Evolutionary conservation across 1,140 invertebrate genomes (phyloP), one percentile per base, ranked within the genome.

Genomic region (Tribolium castaneum): DNA sequence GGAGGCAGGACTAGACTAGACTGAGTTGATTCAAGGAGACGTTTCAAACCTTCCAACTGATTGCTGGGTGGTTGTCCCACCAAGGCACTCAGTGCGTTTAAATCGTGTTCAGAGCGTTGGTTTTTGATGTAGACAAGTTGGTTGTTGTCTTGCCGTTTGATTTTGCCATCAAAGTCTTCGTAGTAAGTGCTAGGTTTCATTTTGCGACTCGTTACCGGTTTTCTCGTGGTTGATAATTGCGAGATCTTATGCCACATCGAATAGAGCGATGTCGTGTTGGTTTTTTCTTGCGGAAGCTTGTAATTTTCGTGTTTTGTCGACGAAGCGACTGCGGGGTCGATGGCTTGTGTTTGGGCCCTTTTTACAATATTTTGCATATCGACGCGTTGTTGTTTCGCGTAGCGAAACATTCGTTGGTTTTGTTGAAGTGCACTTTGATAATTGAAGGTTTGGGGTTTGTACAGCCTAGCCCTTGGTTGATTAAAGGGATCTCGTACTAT

Each of bases 41-140:
- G 74, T 74, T 82, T 79, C 5, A 85, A 75, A 10, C 83, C 83
- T 76, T 84, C 75, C 9, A 85, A 56, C 54, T 85, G 83, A 0
- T 74, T 56, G 1, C 50, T 52, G 5, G 81, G 82, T 52, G 77
- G 78, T 79, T 83, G 81, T 13, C 83, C 83, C 1, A 84, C 12
- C 6, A 84, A 70, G 10, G 77, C 70, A 70, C 81, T 80, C 0
- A 85, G 52, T 1, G 80, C 79, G 6, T 70, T 45, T n/a, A 81
- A 30, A 7, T 84, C 30, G 34, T 81, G 14, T 19, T 74, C 52
- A 25, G 59, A 66, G 0, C 59, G n/a, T 19, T 10, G 16, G 34
- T 78, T 12, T 34, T 71, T 72, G 62, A 30, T 16, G 25, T 22
- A 56, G 3, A 25, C 22, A 22, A 30, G 51, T 45, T 78, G 72